A percentile compares a stretch with the other conserved stretches of the same genome.
These are phyloP conservation scores for Centroberyx gerrardi DNA, from an alignment of 2,797 vertebrate species.

Conservation along the genomic window DNA sequence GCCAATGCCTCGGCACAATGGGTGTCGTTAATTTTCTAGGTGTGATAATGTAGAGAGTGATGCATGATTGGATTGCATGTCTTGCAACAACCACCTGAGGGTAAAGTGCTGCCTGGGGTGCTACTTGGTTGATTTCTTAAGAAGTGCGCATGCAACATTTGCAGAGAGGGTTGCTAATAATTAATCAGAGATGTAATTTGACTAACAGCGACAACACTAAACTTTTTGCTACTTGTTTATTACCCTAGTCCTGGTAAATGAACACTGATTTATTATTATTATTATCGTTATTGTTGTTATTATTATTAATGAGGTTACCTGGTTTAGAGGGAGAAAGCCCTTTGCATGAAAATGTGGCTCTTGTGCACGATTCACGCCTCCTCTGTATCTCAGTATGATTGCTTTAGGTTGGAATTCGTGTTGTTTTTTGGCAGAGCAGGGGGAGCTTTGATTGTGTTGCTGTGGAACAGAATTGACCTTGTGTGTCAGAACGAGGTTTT, in stretches of 20 bases:
- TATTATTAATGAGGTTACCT: slow-evolving; percentile 77
- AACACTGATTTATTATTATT: slow-evolving; percentile 80
- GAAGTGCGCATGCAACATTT: slow-evolving; percentile 70
- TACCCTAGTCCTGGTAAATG: slow-evolving; percentile 80
- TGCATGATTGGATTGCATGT: slow-evolving; percentile 79
- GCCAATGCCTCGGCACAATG: slow-evolving; percentile 17
- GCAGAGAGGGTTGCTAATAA: slow-evolving; percentile 83
- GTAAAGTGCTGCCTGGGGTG: slow-evolving; percentile 80
- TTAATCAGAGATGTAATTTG: slow-evolving; percentile 84
- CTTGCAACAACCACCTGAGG: slow-evolving; percentile 76
- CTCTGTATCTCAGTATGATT: slow-evolving; percentile 19
- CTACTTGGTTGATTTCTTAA: slow-evolving; percentile 78
- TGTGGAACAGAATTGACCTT: slow-evolving; percentile 69
- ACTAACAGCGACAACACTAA: slow-evolving; percentile 77
- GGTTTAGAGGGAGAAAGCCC: slow-evolving; percentile 67
- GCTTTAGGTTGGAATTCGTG: slow-evolving; percentile 44
- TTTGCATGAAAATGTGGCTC: slow-evolving; percentile 14
- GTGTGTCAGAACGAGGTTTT: slow-evolving; percentile 74
- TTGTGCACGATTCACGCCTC: not conserved
- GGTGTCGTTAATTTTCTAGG: slow-evolving; percentile 60
- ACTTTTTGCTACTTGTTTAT: slow-evolving; percentile 77
- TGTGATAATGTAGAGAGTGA: slow-evolving; percentile 56
- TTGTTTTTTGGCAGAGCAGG: slow-evolving; percentile 42
- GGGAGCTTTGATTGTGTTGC: slow-evolving; percentile 68
- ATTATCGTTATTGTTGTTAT: slow-evolving; percentile 27